phyloP scores from a whole-genome alignment of 2,888 invertebrate species.

The Allacma fusca region DNA sequence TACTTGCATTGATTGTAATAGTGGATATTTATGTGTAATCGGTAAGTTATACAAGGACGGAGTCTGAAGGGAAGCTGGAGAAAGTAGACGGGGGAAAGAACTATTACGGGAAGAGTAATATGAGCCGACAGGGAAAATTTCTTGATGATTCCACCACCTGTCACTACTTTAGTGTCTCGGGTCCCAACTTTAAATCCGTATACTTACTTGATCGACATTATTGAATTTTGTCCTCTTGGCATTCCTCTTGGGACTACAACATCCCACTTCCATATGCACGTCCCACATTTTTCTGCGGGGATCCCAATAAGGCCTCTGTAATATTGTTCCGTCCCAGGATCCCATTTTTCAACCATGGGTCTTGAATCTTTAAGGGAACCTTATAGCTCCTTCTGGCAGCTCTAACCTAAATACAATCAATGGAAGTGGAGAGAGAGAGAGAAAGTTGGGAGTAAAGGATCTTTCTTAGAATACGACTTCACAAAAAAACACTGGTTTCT shows the following conservation, averaged over 20 bases:
- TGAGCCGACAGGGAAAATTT: slow-evolving; percentile 49
- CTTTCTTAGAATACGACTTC: neutral
- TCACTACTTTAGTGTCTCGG: slow-evolving; percentile 43
- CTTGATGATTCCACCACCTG: slow-evolving; percentile 58
- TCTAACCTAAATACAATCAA: neutral
- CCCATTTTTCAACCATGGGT: neutral
- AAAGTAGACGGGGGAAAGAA: neutral
- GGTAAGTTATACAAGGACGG: too few relatives aligned
- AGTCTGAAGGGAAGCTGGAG: neutral
- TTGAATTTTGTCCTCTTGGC: neutral
- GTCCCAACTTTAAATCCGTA: neutral
- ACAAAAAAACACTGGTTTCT: neutral
- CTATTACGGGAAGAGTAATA: neutral
- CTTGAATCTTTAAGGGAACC: neutral
- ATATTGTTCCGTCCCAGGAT: neutral
- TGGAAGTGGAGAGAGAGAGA: neutral
- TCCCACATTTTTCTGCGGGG: neutral
- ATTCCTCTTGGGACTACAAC: neutral
- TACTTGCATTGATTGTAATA: too few relatives aligned
- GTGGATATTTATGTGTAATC: too few relatives aligned
- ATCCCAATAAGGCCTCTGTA: neutral
- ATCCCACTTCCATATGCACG: neutral
- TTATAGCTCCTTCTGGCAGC: neutral
- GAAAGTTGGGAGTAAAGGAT: neutral
- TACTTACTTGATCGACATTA: slow-evolving; percentile 1